Evolutionary conservation across 2,797 vertebrate genomes (phyloP).

Genomic region (Cetoscarus ocellatus): DNA sequence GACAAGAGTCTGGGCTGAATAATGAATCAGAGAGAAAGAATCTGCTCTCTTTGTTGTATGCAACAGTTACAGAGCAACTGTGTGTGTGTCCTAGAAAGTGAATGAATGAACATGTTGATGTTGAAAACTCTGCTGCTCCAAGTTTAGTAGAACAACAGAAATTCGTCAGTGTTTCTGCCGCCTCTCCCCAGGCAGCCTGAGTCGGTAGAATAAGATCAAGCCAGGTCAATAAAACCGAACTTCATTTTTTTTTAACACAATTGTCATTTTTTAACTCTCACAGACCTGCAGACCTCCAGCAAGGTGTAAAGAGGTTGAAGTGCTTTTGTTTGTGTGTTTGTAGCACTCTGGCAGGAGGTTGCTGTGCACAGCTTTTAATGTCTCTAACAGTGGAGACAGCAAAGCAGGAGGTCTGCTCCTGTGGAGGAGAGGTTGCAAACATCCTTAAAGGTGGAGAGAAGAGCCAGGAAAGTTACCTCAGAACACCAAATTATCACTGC

Average conservation of each 20-base stretch:
- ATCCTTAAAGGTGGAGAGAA: not conserved
- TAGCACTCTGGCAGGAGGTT: not conserved
- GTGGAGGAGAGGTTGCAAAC: not conserved
- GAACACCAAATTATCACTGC: not conserved
- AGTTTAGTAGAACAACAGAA: not conserved
- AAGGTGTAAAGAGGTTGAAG: not conserved
- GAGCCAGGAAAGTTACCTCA: not conserved
- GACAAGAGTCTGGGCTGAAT: conserved; percentile 7
- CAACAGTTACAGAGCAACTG: not conserved
- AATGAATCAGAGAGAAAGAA: not conserved
- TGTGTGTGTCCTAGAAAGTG: not conserved
- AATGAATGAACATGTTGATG: not conserved
- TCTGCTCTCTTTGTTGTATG: not conserved
- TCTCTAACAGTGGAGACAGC: not conserved
- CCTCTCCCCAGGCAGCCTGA: not conserved
- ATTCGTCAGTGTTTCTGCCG: not conserved
- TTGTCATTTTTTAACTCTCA: not conserved
- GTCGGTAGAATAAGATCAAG: not conserved
- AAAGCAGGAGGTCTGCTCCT: not conserved
- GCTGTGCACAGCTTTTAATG: not conserved
- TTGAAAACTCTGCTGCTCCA: not conserved
- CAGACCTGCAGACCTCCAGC: not conserved
- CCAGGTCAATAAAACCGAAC: not conserved
- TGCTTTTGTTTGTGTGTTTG: not conserved
- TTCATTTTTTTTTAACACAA: not conserved